Evolutionary conservation across 2,797 vertebrate genomes (phyloP).

Genomic region (Moxostoma hubbsi): DNA sequence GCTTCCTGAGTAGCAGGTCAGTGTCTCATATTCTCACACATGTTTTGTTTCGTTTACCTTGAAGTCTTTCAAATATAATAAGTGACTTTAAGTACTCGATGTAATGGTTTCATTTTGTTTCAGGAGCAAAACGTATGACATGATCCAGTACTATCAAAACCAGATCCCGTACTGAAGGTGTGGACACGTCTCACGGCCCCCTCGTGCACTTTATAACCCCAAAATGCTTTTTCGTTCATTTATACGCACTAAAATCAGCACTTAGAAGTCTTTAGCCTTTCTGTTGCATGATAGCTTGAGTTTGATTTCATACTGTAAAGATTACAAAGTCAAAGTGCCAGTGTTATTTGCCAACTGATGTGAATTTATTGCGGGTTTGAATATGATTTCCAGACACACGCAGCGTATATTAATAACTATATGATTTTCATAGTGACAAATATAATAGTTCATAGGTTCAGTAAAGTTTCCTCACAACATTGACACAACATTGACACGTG

Average conservation of each 20-base stretch:
- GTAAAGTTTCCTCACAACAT: no score
- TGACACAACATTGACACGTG: no score
- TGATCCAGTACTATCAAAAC: constrained; percentile 99
- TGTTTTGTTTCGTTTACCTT: neutral
- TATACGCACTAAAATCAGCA: neutral
- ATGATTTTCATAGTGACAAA: no score
- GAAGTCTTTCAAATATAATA: no score
- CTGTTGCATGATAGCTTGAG: no score
- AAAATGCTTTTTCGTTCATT: constrained; percentile 7
- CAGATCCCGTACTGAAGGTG: constrained; percentile 92
- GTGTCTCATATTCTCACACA: constrained; percentile 11
- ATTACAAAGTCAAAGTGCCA: no score
- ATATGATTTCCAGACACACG: no score
- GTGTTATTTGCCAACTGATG: neutral
- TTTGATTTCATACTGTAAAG: no score
- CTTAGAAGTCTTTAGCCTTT: no score
- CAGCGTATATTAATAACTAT: no score
- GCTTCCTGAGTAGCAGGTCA: constrained; percentile 97
- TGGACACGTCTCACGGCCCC: neutral
- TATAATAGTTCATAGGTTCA: no score
- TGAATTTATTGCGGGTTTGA: neutral
- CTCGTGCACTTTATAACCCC: no score
- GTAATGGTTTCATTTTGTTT: constrained; percentile 46
- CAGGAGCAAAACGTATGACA: constrained; percentile 96
- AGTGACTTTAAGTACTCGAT: neutral